Conservation (phyloP, 2,113 vertebrate species). For the Chitala chitala region DNA sequence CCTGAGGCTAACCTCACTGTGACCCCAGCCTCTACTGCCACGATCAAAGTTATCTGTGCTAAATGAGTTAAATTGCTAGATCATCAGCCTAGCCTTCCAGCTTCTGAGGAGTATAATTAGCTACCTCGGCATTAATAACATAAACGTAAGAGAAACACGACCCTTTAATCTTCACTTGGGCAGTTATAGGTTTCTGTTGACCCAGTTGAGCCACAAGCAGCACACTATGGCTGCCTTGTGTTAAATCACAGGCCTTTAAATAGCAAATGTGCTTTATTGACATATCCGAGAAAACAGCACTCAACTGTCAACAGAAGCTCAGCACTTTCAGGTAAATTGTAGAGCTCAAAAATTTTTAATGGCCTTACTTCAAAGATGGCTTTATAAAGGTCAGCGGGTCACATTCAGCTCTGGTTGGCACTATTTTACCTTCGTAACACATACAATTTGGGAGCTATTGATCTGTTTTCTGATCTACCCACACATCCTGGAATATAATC, state of each 20-base stretch:
- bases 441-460: no score
- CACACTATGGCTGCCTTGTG: conserved; percentile 32
- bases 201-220: conserved; percentile 48
- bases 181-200: conserved; percentile 39
- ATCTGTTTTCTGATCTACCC: no score
- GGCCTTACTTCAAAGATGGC: conserved; percentile 16
- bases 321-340: conserved; percentile 24
- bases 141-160: conserved; percentile 41
- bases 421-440: no score
- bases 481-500: no score
- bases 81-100: conserved; percentile 51
- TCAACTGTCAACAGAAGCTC: conserved; percentile 9
- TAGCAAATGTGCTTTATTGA: conserved; percentile 38
- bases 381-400: background rate
- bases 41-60: conserved; percentile 56
- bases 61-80: conserved; percentile 57
- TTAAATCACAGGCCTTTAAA: conserved; percentile 45
- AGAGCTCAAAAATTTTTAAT: conserved; percentile 1
- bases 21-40: conserved; percentile 41
- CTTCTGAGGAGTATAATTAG: conserved; percentile 58
- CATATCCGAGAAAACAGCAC: conserved; percentile 37
- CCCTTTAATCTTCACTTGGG: conserved; percentile 60
- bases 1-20: conserved; percentile 22
- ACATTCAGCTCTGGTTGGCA: no score
- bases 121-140: conserved; percentile 61